Evolutionary conservation across 2,113 vertebrate species (phyloP), one percentile per base, ranked within the genome.

Genomic region (Proterorhinus semilunaris): DNA sequence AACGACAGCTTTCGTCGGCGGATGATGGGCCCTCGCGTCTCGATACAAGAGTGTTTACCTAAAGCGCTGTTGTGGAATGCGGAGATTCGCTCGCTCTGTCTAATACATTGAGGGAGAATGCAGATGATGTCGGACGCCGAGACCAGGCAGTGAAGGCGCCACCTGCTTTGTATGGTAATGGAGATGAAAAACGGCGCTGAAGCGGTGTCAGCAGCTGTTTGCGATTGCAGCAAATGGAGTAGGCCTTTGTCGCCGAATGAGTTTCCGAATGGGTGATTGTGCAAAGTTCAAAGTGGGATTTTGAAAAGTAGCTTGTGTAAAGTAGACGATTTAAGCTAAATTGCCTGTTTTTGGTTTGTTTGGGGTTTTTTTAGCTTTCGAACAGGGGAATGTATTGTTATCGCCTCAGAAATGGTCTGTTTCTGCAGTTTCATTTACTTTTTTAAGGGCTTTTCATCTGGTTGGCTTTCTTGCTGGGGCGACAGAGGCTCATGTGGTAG

Each of bases 101-200:
- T 69, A 11, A 63, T 46, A n/a, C 59, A 42, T 52, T 21, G 27
- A 63, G 49, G 44, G 15, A 61, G 16, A 74, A 66, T 49, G 7
- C 68, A 81, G 44, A 63, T 43, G 44, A 63, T 43, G 52, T 68
- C 66, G 73, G 68, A 48, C 5, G 21, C 49, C 63, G 50, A 55
- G 11, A 4, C 57, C 66, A 70, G 69, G 61, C 74, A 65, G 72
- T 64, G 62, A 78, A 69, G 66, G 62, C 49, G 11, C 63, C 72
- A 70, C 72, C 78, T 81, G 71, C 58, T 75, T 78, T 75, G 70
- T 76, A 68, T 74, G 78, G 76, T 78, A 83, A 80, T 83, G 71
- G 75, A 81, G 83, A 76, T 72, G 58, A 62, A 74, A n/a, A 64
- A 76, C 66, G 49, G 55, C 64, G 72, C 73, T 83, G 51, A n/a